Conservation (phyloP, 2,797 vertebrate genomes). For the Alcedo quadribrachys region DNA sequence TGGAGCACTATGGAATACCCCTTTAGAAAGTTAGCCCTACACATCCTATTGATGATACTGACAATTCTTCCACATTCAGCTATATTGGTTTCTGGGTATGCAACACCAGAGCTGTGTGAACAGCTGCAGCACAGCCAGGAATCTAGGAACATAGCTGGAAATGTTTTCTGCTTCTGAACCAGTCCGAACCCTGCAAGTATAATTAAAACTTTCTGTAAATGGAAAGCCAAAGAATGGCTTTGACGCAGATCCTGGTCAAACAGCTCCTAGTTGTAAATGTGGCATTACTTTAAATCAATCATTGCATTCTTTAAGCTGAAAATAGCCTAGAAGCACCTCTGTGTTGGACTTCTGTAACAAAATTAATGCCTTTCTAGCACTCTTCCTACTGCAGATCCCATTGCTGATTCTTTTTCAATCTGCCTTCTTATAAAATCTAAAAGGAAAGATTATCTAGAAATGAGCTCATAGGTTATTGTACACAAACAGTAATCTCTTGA, state of each 20-base stretch:
- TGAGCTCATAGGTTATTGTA: neutral
- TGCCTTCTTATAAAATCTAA: neutral
- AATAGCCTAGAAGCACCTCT: constrained; percentile 2
- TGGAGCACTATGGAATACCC: neutral
- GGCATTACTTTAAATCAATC: neutral
- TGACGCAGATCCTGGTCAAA: neutral
- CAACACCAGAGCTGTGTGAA: neutral
- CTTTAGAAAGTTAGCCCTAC: neutral
- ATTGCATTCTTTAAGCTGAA: neutral
- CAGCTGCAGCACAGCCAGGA: constrained; percentile 23
- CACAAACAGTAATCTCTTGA: neutral
- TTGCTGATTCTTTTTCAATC: neutral
- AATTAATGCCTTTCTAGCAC: neutral
- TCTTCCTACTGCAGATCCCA: neutral
- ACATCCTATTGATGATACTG: neutral
- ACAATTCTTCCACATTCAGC: neutral
- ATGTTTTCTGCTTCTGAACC: neutral
- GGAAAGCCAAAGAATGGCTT: neutral
- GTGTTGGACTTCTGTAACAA: constrained; percentile 20
- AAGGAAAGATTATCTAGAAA: constrained; percentile 12
- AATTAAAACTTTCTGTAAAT: constrained; percentile 48
- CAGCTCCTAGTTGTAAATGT: neutral
- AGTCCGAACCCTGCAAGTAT: neutral
- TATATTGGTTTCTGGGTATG: neutral
- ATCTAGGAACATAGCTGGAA: neutral